A percentile compares a stretch with the other conserved stretches of the same genome.
Conservation (phyloP, 37 sponge, comb jelly and placozoan species). For the Halichondria panicea region DNA sequence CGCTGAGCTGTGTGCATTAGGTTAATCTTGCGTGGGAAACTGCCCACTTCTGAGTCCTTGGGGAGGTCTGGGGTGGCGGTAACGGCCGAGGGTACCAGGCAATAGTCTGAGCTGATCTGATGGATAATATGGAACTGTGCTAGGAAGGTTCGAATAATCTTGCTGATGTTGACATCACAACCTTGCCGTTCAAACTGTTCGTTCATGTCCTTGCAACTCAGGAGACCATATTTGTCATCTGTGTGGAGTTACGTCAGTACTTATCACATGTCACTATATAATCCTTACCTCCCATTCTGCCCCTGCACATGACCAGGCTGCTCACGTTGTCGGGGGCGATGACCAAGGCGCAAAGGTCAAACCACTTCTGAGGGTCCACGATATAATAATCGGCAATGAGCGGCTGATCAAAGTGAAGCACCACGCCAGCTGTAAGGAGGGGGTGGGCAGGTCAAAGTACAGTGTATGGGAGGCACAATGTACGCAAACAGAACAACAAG, state of each 20-base stretch:
- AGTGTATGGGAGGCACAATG: neutral
- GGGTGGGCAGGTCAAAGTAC: neutral
- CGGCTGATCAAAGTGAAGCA: conserved; percentile 59
- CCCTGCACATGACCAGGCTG: conserved; percentile 14
- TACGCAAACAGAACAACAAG: neutral
- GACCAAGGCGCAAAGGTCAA: conserved; percentile 74
- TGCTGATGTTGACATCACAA: conserved; percentile 1
- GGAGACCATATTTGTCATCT: conserved; percentile 43
- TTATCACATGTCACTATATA: too few relatives aligned
- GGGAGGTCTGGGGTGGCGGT: conserved; percentile 15
- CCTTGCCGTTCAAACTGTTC: conserved; percentile 19
- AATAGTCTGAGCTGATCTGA: conserved; percentile 41
- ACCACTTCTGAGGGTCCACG: conserved; percentile 73
- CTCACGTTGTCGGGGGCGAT: conserved; percentile 61
- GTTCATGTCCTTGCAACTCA: conserved; percentile 31
- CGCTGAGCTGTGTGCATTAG: neutral
- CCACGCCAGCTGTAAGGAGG: conserved; percentile 31
- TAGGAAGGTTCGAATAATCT: conserved; percentile 44
- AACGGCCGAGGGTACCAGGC: conserved; percentile 58
- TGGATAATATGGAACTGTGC: conserved; percentile 41
- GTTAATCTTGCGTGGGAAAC: conserved; percentile 9
- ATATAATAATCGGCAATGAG: conserved; percentile 57
- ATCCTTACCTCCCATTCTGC: conserved; percentile 28
- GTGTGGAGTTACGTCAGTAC: too few relatives aligned
- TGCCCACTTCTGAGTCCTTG: conserved; percentile 6